Base-by-base conservation (phyloP, 2,888 invertebrate species). In the Herminia tarsipennalis region DNA sequence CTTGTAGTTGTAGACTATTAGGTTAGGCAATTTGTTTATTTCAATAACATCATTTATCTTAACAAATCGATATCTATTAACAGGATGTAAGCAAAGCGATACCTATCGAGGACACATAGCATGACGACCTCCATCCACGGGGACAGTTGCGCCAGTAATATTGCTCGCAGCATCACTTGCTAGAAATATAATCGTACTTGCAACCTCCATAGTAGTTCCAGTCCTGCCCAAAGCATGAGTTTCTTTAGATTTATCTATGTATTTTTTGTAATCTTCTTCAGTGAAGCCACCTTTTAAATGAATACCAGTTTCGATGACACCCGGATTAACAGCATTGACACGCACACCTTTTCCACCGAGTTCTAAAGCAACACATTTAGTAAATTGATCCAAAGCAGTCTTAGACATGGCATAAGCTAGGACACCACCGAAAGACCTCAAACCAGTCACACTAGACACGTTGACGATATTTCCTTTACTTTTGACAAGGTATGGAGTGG, bases 181-280 rank as follows among this genome's bases (percentile, higher is more conserved):
- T 51, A 99, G 92, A 83, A 98, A 99, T 27, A 94, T 94, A 58
- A 99, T 98, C 0, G 96, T 94, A 51, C 94, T 93, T 0, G 98
- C 97, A 8, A 98, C 97, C 88, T 98, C 98, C 13, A 94, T 93
- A 0, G 94, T 93, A 39, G 94, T 90, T 6, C 98, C 98, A 4
- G 96, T 93, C 56, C 98, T 93, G 21, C 98, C 96, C 41, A 99
- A 82, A 0, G 98, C 97, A 86, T 99, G 98, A 0, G 98, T 98
- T 33, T 92, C 92, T 70, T 95, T 95, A 38, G 94, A 93, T 56
- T 94, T 94, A 67, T 96, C 95, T 56, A 98, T 86, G 83, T 98
- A 98, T 74, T 92, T 93, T 25, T 93, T 92, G 80, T 98, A 97
- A 16, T 95, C 93, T 51, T 94, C 94, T 20, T 95, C 94, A 62